Base-by-base conservation (phyloP, 2,113 vertebrate species). In the Gymnocephalus cernua region DNA sequence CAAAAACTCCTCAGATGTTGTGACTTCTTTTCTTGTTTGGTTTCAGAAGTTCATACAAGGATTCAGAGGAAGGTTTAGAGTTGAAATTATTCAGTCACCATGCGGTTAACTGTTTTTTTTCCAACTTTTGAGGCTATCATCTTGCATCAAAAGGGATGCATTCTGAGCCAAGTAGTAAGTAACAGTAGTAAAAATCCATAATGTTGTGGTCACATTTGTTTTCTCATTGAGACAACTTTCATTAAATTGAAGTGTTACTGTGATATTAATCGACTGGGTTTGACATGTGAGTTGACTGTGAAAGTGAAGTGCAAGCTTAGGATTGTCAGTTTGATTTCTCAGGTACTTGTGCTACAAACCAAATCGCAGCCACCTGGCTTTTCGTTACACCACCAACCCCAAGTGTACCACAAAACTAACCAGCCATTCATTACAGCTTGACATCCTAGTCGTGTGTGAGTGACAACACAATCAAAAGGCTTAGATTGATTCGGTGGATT, bases 221-320 rank as follows among this genome's bases (percentile, higher is more conserved):
- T 62, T 62, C 51, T 35, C 45, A 64, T 14, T 75, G 59, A 74
- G 58, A 62, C 70, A 67, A 64, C 29, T 76, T 57, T 79, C 6
- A 69, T 86, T 57, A 10, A 48, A 11, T 10, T 57, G 19, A 47
- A n/a, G 47, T 61, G 8, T 48, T 25, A 62, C n/a, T 84, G 62
- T 72, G 16, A 63, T 69, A 48, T 44, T 53, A 65, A 78, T 19
- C n/a, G 77, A 48, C 56, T 62, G 6, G 32, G 41, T 64, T 47
- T 72, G 79, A 68, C 67, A 67, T 54, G 8, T 44, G 50, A 51
- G 58, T 69, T 74, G 64, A 79, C 51, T 45, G 53, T 21, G 15
- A 47, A 45, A 53, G 61, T 64, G 75, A 35, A 74, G 48, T 38
- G 19, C 21, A 62, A 47, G 66, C 51, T 69, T 18, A 53, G n/a